Evolutionary conservation across 1,140 invertebrate genomes (phyloP).

Genomic region (Babylonia areolata): DNA sequence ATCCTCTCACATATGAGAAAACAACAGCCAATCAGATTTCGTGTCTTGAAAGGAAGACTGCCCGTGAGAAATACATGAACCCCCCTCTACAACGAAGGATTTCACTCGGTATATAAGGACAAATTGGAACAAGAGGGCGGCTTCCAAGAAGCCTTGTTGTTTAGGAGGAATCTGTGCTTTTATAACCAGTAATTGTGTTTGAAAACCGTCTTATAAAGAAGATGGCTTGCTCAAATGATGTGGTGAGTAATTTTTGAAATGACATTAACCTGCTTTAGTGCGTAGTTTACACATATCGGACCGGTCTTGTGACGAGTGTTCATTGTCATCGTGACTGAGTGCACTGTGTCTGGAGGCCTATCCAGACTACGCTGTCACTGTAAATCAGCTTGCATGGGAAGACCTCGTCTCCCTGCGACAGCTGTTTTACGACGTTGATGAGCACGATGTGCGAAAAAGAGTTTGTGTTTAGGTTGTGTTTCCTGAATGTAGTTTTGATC

Average conservation of each 20-base stretch:
- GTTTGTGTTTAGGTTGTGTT: no score
- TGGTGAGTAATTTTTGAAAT: not conserved
- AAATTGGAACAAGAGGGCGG: conserved; percentile 22
- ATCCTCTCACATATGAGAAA: not conserved
- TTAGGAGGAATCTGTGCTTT: not conserved
- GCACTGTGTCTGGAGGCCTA: no score
- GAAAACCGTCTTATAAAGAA: not conserved
- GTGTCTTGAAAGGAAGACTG: not conserved
- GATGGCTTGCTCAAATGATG: not conserved
- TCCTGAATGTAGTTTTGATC: no score
- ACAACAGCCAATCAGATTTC: not conserved
- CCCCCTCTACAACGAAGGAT: conserved; percentile 23
- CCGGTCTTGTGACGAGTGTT: no score
- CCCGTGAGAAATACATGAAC: not conserved
- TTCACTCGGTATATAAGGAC: conserved; percentile 32
- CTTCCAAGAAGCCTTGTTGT: conserved; percentile 30
- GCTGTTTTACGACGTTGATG: no score
- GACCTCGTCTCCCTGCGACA: no score
- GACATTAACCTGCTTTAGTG: no score
- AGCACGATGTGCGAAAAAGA: no score
- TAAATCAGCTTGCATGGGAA: no score
- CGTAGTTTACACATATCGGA: no score
- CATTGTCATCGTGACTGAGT: no score
- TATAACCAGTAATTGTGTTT: not conserved
- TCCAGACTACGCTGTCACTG: no score